These are phyloP conservation scores for Cottoperca gobio DNA, from an alignment of 2,797 vertebrate genomes.

Conservation along the genomic window DNA sequence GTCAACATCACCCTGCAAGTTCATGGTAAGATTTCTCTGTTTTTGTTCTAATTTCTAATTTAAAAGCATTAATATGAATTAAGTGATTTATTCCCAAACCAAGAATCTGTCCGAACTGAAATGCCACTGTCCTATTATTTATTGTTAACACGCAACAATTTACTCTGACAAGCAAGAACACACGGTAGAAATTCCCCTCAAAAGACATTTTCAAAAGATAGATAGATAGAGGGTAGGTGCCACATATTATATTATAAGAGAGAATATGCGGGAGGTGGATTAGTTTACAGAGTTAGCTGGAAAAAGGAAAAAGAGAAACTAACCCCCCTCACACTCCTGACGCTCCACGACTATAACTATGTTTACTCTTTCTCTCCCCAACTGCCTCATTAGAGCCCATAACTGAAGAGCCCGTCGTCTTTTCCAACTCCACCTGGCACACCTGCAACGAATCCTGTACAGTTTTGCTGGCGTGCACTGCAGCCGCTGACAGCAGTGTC, in stretches of 20 bases:
- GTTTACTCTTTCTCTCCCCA: background rate
- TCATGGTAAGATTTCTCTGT: slow-evolving; percentile 49
- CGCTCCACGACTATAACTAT: too few relatives aligned
- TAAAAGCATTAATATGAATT: background rate
- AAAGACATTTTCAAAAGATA: too few relatives aligned
- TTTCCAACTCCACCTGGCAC: accelerated
- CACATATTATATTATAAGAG: too few relatives aligned
- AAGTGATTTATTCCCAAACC: background rate
- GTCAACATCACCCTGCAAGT: slow-evolving; percentile 22
- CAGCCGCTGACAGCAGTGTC: accelerated
- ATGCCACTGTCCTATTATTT: background rate
- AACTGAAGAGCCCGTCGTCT: background rate
- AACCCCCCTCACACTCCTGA: too few relatives aligned
- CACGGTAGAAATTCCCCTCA: too few relatives aligned
- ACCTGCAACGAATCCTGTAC: background rate
- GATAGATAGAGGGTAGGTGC: too few relatives aligned
- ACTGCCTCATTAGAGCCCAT: slow-evolving; percentile 21
- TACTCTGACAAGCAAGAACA: too few relatives aligned
- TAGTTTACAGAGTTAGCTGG: too few relatives aligned
- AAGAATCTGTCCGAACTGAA: background rate
- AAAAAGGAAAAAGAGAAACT: too few relatives aligned
- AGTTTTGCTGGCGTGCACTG: slow-evolving; percentile 45
- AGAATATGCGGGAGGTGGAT: too few relatives aligned
- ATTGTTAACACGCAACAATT: background rate
- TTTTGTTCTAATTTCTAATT: background rate